Evolutionary conservation across 1,140 invertebrate genomes (phyloP), one percentile per base, ranked within the genome.

Genomic region (Sipha flava): DNA sequence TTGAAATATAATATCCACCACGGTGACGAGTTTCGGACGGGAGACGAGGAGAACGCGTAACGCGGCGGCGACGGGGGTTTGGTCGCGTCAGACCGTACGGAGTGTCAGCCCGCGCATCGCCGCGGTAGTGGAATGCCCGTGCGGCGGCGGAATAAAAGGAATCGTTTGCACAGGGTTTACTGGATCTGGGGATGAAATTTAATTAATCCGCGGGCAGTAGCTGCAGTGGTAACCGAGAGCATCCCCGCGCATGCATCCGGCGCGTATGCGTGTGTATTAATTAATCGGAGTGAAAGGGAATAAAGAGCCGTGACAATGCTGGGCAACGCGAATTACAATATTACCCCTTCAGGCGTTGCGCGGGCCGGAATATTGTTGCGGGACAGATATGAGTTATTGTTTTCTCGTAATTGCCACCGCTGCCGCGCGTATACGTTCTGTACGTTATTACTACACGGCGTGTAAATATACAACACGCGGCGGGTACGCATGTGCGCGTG

Each of bases 401-500:
- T 77, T 77, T 77, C 73, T 77, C 52, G 21, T 77, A 77, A 77
- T 77, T 77, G 73, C 52, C 47, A 37, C 21, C 21, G 37, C 66
- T 23, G 26, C 34, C 37, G 34, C 34, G 10, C 10, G 5, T 40
- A 40, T 40, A 40, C 12, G 40, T 6, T 40, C 47, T 40, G 40
- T 45, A 45, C 45, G 18, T 66, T 12, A 26, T n/a, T 49, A n/a
- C 1, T 49, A 49, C n/a, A n/a, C n/a, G n/a, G n/a, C n/a, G n/a
- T n/a, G n/a, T n/a, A n/a, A n/a, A n/a, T n/a, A n/a, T n/a, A 49
- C n/a, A 49, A n/a, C n/a, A 59, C 34, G 18, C 29, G 1, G 31
- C 23, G 34, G 18, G 16, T 10, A 4, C 23, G 23, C 3, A n/a
- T 18, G 47, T 29, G 70, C 26, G 5, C 10, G 47, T 0, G 12